These are phyloP conservation scores for Nipponia nippon DNA, from an alignment of 2,113 vertebrate species.

Conservation along the genomic window DNA sequence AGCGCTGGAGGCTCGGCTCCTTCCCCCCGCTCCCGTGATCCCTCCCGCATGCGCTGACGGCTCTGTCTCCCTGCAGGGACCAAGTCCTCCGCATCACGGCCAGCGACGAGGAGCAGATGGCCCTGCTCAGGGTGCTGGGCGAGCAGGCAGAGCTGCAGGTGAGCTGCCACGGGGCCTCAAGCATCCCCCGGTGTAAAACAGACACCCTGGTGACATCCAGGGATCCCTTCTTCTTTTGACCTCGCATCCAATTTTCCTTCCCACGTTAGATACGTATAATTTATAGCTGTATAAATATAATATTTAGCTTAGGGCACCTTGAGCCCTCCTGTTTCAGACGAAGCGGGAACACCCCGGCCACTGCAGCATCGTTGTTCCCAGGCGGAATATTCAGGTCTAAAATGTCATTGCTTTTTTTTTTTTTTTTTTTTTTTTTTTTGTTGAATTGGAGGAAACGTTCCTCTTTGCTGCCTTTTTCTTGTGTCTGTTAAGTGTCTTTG, in stretches of 20 bases:
- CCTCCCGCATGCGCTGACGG: fast-evolving
- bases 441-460: too few relatives aligned
- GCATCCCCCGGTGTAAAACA: fast-evolving
- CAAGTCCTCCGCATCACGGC: slow-evolving; percentile 85
- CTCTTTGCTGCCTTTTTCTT: neutral
- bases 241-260: neutral
- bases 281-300: fast-evolving
- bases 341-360: neutral
- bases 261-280: fast-evolving
- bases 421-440: too few relatives aligned
- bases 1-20: neutral
- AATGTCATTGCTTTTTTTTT: neutral
- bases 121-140: slow-evolving; percentile 72
- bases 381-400: neutral
- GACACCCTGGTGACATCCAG: neutral
- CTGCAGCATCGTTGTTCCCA: neutral
- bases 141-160: slow-evolving; percentile 76
- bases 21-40: neutral
- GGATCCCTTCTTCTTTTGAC: neutral
- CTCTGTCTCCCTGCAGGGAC: slow-evolving; percentile 75
- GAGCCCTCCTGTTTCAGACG: fast-evolving
- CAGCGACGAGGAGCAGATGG: slow-evolving; percentile 71
- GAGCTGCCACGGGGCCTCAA: neutral
- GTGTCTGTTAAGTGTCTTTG: neutral
- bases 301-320: neutral